phyloP scores from a whole-genome alignment of 23 tunicate species.

The Clavelina lepadiformis region DNA sequence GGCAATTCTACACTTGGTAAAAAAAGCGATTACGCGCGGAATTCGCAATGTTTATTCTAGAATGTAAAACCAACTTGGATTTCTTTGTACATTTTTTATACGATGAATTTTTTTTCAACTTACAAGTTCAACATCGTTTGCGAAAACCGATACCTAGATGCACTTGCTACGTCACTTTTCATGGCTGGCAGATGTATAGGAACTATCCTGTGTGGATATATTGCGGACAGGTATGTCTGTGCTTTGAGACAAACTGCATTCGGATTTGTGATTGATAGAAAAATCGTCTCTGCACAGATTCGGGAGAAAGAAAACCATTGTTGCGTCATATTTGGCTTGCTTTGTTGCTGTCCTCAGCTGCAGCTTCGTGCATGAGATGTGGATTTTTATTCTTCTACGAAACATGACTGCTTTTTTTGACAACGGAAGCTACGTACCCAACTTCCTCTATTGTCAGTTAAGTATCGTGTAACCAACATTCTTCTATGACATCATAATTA shows the following conservation, averaged over 20 bases:
- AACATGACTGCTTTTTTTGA: conserved; percentile 39
- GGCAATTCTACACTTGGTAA: too few species aligned
- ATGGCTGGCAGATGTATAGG: conserved; percentile 29
- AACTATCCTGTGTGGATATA: conserved; percentile 13
- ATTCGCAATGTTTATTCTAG: too few species aligned
- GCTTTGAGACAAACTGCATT: too few species aligned
- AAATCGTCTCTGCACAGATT: conserved; percentile 1
- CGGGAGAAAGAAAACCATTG: conserved; percentile 29
- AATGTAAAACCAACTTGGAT: too few species aligned
- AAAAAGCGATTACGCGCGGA: too few species aligned
- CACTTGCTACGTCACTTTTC: conserved; percentile 22
- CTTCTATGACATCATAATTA: too few species aligned
- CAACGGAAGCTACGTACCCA: conserved; percentile 18
- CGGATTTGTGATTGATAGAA: too few species aligned
- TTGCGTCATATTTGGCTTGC: conserved; percentile 12
- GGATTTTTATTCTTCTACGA: conserved; percentile 20
- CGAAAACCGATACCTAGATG: conserved; percentile 7
- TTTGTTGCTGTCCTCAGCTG: conserved; percentile 24
- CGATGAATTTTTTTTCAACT: too few species aligned
- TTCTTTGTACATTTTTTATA: too few species aligned
- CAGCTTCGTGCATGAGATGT: conserved; percentile 17
- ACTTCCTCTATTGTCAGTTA: conserved; percentile 23
- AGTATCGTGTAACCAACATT: too few species aligned
- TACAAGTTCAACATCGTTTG: conserved; percentile 32
- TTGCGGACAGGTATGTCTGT: conserved; percentile 19